Base-by-base conservation (phyloP, 2,888 invertebrate species). In the Megamerina dolium region DNA sequence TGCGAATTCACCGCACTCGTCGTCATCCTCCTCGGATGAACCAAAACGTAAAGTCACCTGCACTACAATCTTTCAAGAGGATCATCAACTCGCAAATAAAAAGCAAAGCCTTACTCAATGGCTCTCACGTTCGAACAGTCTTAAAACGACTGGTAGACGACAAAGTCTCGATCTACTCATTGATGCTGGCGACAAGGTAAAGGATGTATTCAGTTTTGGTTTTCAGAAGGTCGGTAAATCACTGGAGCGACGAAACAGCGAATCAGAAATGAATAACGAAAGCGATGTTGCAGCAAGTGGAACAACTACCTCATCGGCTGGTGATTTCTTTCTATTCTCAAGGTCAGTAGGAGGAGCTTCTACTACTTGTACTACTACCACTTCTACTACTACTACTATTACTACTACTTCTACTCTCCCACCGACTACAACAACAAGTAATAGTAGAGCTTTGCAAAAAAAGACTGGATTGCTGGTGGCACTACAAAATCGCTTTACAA, bases 131-230 rank as follows among this genome's bases (percentile, higher is more conserved):
- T 70, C 69, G 35, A 69, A 66, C 41, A 69, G 69, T 53, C 63
- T 69, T 48, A 69, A 68, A 52, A 52, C 52, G 21, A 60, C 60
- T 14, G 58, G 68, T 44, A 73, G 85, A 37, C 72, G 87, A 18
- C 87, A 86, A 66, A 87, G 87, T 50, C 71, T 88, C 23, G 87
- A 88, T 58, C 81, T 85, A 46, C 63, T 87, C 18, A 76, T 87
- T 61, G 86, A 86, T 52, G 87, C 87, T 1, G 80, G 87, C 27
- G 87, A 86, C 66, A 81, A 83, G 60, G 82, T 88, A 48, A 87
- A 87, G 68, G 88, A 87, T 70, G 82, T 87, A 59, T 81, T 87
- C 54, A 80, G 76, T 41, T 86, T 87, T 64, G 86, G 87, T 61
- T 81, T 83, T 68, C 81, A 82, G 76, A 80, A 74, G 75, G 73